Conservation (phyloP, 2,888 invertebrate species). For the Germaria angustata region DNA sequence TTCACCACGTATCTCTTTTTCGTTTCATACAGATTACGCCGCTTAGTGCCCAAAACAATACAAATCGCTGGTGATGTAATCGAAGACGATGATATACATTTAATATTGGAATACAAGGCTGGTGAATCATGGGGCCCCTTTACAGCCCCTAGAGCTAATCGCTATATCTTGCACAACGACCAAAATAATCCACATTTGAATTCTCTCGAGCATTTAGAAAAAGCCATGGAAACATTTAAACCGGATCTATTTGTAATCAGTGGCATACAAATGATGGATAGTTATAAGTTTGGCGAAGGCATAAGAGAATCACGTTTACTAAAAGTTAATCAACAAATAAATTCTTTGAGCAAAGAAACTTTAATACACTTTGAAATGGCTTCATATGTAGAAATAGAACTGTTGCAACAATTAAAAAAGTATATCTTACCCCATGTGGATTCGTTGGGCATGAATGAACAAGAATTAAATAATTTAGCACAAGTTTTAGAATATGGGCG, state of each 20-base stretch:
- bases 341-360: slow-evolving; percentile 83
- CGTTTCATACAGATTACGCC: slow-evolving; percentile 79
- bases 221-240: slow-evolving; percentile 82
- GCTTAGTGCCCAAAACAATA: slow-evolving; percentile 83
- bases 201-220: slow-evolving; percentile 86
- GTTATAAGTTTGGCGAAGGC: slow-evolving; percentile 82
- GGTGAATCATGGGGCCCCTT: slow-evolving; percentile 89
- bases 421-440: slow-evolving; percentile 87
- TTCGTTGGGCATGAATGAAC: slow-evolving; percentile 93
- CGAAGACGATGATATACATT: slow-evolving; percentile 88
- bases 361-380: slow-evolving; percentile 93
- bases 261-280: slow-evolving; percentile 94
- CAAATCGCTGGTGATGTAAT: slow-evolving; percentile 84
- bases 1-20: too few relatives aligned
- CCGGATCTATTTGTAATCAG: slow-evolving; percentile 89
- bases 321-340: slow-evolving; percentile 85
- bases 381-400: slow-evolving; percentile 87
- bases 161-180: slow-evolving; percentile 92
- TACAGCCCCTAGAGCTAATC: slow-evolving; percentile 88
- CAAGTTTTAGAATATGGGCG: slow-evolving; percentile 86
- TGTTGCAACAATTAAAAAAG: slow-evolving; percentile 84
- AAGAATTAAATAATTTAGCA: slow-evolving; percentile 89
- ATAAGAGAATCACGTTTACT: slow-evolving; percentile 83
- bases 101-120: slow-evolving; percentile 89
- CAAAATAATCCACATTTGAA: slow-evolving; percentile 87